Base-by-base conservation (phyloP, 2,113 vertebrate genomes). In the Tetraodon nigroviridis region DNA sequence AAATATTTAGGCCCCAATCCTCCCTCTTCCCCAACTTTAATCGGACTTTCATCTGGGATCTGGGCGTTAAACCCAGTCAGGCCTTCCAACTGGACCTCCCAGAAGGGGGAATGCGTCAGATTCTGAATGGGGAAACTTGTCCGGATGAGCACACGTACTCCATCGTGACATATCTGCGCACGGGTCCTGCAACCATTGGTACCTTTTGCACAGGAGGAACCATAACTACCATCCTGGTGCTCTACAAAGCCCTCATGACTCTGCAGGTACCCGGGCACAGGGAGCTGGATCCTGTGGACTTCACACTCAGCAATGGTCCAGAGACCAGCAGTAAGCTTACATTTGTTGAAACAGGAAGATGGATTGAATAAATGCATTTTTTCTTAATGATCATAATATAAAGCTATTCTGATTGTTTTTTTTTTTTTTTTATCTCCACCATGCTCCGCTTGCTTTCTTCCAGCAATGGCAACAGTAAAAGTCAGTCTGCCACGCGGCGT, bases 171-270 rank as follows among this genome's bases (percentile, higher is more conserved):
- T 90, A 57, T 13, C 40, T 89, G 0, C 88, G 88, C 1, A 2
- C 5, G 0, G 82, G 90, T 0, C 49, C 6, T 0, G 82, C 87
- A 41, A 81, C 2, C 51, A 89, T 98, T 0, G 95, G 95, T 16
- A 92, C 86, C 22, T 99, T 96, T 80, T 99, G 97, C 76, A 88
- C 84, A 74, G 92, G 89, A 0, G 97, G 97, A 66, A 78, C 89
- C 0, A 86, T 98, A 59, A 92, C 85, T 24, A 85, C 83, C 0
- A 54, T 99, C 70, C 89, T 91, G 79, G 71, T 87, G 62, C 75
- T 27, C 49, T 87, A 66, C 70, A 86, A 0, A 57, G 85, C 80
- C 17, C 64, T 71, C 0, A 1, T 88, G 48, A 21, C 27, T 16
- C 42, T 88, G 12, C 2, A 19, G 41, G 83, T 87, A 2, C 75